Base-by-base conservation (phyloP, 2,797 vertebrate genomes). In the Sylvia borin region DNA sequence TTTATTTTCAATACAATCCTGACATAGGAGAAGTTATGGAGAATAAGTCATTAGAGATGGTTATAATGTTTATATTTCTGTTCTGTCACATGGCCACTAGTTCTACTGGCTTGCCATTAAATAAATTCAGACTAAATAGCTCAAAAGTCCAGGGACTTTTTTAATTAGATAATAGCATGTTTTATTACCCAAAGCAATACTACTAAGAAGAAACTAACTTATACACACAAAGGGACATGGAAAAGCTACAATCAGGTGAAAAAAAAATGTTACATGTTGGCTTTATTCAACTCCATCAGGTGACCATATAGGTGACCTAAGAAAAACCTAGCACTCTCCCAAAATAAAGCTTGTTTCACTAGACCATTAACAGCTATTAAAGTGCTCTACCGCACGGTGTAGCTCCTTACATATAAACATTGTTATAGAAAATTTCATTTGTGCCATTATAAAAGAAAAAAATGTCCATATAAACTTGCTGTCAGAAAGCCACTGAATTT, bases 1-100 rank as follows among this genome's bases (percentile, higher is more conserved):
- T 99, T 99, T 96, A 99, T 98, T 98, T 99, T 99, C 94, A 99
- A 95, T 50, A 99, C 99, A 88, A 99, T 98, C 96, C 99, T 99
- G 94, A 62, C 11, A 60, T 74, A 85, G 89, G 88, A 95, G 73
- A 96, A 93, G 87, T 93, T 58, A 96, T 17, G 43, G 66, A 85
- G 40, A 96, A 92, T 29, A 90, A 93, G 79, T 11, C 48, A 78
- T 95, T 81, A 95, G 88, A 85, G 32, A 89, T 47, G 36, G 22
- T 80, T 34, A 85, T 45, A 74, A 65, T 60, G 48, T 85, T 72
- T 85, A 6, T 42, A 67, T 7, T 24, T 38, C 67, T 70, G 50
- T 32, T 90, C 25, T 85, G 40, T 75, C 38, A 87, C 21, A 50
- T 16, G 22, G n/a, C 12, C 14, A 36, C 11, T 50, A 91, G 29